phyloP scores from a whole-genome alignment of 2,888 invertebrate genomes.

The Nomada hirtipes region DNA sequence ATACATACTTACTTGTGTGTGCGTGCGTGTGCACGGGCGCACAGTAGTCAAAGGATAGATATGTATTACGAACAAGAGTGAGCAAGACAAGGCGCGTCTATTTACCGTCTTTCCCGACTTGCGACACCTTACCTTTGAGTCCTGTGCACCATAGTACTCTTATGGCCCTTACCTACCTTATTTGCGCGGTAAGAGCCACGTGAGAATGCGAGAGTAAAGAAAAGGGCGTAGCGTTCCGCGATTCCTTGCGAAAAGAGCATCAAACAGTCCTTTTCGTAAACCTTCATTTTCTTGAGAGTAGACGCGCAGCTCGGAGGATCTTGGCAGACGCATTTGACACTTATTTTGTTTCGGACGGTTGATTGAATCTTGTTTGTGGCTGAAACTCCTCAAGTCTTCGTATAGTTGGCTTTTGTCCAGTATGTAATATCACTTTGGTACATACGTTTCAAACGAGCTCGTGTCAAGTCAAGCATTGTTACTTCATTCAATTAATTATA shows the following conservation, averaged over 20 bases:
- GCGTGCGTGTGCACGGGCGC: neutral
- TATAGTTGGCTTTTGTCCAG: slow-evolving; percentile 54
- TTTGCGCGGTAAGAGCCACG: slow-evolving; percentile 16
- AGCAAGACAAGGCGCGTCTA: slow-evolving; percentile 55
- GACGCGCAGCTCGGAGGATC: slow-evolving; percentile 37
- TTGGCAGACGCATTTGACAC: slow-evolving; percentile 47
- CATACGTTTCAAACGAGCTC: neutral
- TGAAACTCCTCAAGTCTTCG: slow-evolving; percentile 46
- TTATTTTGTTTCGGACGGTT: slow-evolving; percentile 35
- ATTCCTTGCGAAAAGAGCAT: slow-evolving; percentile 46
- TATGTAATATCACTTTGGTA: slow-evolving; percentile 6
- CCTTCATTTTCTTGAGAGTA: neutral
- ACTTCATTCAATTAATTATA: slow-evolving; percentile 6
- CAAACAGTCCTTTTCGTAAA: slow-evolving; percentile 33
- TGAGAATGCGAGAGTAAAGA: slow-evolving; percentile 43
- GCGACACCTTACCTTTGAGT: slow-evolving; percentile 54
- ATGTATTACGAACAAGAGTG: slow-evolving; percentile 29
- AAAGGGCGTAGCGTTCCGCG: slow-evolving; percentile 38
- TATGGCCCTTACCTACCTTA: slow-evolving; percentile 58
- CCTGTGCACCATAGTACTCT: slow-evolving; percentile 15
- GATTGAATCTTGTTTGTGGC: slow-evolving; percentile 51
- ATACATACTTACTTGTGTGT: neutral
- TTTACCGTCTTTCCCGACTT: slow-evolving; percentile 55
- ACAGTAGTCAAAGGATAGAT: slow-evolving; percentile 33
- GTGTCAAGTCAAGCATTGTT: slow-evolving; percentile 2